Evolutionary conservation across 2,888 invertebrate species (phyloP).

Genomic region (Neuroscelio doddi): DNA sequence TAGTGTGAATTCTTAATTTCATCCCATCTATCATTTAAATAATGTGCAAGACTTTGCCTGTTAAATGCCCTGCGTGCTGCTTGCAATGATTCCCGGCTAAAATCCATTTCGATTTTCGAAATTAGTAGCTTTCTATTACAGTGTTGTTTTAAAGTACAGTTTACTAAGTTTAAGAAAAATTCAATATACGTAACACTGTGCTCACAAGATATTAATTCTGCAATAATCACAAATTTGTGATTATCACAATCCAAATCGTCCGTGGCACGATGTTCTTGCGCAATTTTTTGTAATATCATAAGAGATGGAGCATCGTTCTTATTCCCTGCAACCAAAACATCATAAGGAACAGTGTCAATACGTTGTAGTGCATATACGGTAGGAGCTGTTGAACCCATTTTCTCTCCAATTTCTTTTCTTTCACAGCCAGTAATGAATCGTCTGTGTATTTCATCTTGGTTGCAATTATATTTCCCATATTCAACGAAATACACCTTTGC

Average conservation of each 20-base stretch:
- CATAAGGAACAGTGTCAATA: conserved; percentile 4
- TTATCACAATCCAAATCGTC: conserved; percentile 8
- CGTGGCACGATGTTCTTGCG: conserved; percentile 6
- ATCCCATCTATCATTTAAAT: conserved; percentile 13
- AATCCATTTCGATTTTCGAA: conserved; percentile 16
- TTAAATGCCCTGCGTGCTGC: conserved; percentile 12
- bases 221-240: conserved; percentile 2
- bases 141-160: conserved; percentile 4
- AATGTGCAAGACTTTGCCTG: not conserved
- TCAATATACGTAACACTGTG: conserved; percentile 3
- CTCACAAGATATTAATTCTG: conserved; percentile 9
- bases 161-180: not conserved
- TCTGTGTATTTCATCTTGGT: conserved; percentile 1
- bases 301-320: conserved; percentile 4
- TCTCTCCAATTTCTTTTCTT: conserved; percentile 1
- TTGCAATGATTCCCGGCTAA: conserved; percentile 2
- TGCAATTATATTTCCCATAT: conserved; percentile 8
- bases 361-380: not conserved
- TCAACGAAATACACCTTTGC: not conserved
- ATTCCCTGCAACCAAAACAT: conserved; percentile 14
- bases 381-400: not conserved
- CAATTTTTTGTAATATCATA: conserved; percentile 9
- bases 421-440: conserved; percentile 4
- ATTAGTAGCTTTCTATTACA: conserved; percentile 2
- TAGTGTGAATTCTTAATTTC: conserved; percentile 1